These are phyloP conservation scores for Brachystomella parvula DNA, from an alignment of 1,140 invertebrate genomes.

Conservation along the genomic window DNA sequence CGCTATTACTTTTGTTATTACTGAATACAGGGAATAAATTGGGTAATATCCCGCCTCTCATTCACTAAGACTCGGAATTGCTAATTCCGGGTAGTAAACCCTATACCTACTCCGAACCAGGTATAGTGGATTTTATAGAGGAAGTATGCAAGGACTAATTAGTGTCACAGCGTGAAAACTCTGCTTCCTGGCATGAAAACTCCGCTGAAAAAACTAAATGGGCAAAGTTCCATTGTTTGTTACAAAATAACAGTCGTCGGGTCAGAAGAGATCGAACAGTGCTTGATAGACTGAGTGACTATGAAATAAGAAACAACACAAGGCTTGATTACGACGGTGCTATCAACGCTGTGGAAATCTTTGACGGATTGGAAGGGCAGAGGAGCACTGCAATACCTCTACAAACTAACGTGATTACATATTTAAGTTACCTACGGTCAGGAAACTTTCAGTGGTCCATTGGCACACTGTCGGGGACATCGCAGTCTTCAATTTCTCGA, in stretches of 20 bases:
- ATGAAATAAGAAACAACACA: constrained; percentile 4
- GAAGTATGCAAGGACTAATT: too few species aligned
- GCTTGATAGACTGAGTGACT: constrained; percentile 6
- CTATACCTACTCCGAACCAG: too few species aligned
- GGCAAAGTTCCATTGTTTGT: background rate
- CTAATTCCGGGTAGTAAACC: too few species aligned
- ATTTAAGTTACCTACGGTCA: background rate
- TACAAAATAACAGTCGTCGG: background rate
- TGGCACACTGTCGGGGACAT: background rate
- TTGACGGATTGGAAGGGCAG: background rate
- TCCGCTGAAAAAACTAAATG: too few species aligned
- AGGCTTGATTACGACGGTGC: background rate
- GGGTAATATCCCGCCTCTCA: too few species aligned
- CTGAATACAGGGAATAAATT: too few species aligned
- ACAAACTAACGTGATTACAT: background rate
- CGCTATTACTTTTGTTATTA: too few species aligned
- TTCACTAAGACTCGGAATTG: too few species aligned
- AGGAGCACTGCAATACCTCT: background rate
- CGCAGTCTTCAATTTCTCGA: background rate
- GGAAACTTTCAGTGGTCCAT: constrained; percentile 11
- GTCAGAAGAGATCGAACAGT: background rate
- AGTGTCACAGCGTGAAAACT: too few species aligned
- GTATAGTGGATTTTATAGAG: too few species aligned
- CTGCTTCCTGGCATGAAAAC: too few species aligned
- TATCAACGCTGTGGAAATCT: background rate